Percentiles rank a stretch among this genome's conserved stretches.
These are phyloP conservation scores for Ceyx melanurus DNA, from an alignment of 2,113 vertebrate genomes.

Conservation along the genomic window DNA sequence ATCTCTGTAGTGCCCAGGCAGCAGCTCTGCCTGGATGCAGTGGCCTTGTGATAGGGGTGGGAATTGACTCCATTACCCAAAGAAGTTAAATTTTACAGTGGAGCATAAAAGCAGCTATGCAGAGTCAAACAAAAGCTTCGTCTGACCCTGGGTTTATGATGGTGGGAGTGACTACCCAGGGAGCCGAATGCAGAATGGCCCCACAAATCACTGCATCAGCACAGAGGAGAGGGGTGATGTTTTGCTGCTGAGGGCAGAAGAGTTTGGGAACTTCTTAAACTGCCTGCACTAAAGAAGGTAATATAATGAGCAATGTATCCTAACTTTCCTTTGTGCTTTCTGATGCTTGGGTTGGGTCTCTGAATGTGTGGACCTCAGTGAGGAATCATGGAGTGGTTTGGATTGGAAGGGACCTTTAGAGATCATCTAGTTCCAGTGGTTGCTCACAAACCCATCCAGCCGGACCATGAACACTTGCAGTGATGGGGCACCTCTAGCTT, in stretches of 20 bases:
- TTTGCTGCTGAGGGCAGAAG: neutral
- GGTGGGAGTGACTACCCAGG: neutral
- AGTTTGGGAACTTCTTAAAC: neutral
- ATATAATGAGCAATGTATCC: neutral
- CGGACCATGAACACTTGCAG: neutral
- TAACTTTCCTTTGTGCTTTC: neutral
- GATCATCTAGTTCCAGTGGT: neutral
- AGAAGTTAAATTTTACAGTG: neutral
- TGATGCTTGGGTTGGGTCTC: neutral
- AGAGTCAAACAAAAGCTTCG: neutral
- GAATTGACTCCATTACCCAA: neutral
- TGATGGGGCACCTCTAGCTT: neutral
- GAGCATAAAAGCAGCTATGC: neutral
- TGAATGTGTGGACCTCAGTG: neutral
- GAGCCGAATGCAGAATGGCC: neutral
- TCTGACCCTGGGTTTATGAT: neutral
- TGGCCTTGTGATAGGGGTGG: neutral
- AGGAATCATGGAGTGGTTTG: neutral
- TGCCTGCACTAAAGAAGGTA: rapidly evolving
- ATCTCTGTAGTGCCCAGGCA: neutral
- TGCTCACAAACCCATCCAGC: neutral
- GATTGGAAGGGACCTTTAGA: neutral
- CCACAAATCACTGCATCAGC: neutral
- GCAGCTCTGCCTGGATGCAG: neutral
- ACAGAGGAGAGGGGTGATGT: neutral